Evolutionary conservation across 1,140 invertebrate species (phyloP), one percentile per base, ranked within the genome.

Genomic region (Hypsibius dujardini): DNA sequence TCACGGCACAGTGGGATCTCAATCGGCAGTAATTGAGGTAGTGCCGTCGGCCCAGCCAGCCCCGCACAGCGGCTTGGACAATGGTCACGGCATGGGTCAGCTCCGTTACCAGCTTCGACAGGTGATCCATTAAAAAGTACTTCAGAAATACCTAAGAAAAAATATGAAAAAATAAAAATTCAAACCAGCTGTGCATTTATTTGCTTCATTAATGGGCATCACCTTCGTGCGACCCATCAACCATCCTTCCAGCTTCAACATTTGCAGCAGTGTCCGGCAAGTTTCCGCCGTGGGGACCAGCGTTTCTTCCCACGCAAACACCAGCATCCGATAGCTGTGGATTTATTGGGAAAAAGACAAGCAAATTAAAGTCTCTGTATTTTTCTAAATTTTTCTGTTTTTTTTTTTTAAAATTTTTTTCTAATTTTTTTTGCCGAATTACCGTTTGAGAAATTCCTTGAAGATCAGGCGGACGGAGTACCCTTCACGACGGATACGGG

Each of bases 41-140:
- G 14, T 71, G 69, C 45, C 72, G 76, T 60, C 82, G 83, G 0
- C 87, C 87, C 2, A 89, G 75, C 86, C 87, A 90, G 71, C 86
- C 82, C 45, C 89, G 81, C 0, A 86, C 81, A 73, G 83, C 85
- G 0, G 87, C 81, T 79, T 90, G 88, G 0, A 88, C 84, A 72
- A 86, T 77, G 1, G 88, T 81, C 45, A 90, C 85, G 75, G 86
- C 87, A 69, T 83, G 82, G 42, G 85, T 83, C 77, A 86, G 83
- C 72, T 87, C 84, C 77, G 90, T 88, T 77, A 88, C 90, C 75
- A 87, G 80, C 76, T 87, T 86, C 0, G 88, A 85, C 1, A 92
- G 79, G 73, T 87, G 86, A 79, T 91, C 88, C 1, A 90, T 84
- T 75, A 90, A 88, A 76, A 90, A 90, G 77, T 90, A 90, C 76